Evolutionary conservation across 2,888 invertebrate species (phyloP).

Genomic region (Scaptomyza polygonia): DNA sequence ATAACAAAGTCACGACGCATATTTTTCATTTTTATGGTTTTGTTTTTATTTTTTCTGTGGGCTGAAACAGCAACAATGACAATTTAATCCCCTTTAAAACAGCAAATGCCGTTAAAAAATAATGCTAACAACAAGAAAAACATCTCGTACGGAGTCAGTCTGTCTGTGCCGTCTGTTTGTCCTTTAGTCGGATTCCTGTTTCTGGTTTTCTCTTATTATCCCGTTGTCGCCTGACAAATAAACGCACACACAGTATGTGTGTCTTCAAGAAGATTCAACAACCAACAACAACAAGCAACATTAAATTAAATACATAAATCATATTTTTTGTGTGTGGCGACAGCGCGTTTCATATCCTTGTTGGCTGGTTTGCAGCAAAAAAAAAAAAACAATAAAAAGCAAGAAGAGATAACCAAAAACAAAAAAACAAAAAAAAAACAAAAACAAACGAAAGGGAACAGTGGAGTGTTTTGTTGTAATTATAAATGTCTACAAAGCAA

Average conservation of each 20-base stretch:
- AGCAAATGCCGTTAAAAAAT: constrained; percentile 73
- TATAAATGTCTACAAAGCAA: constrained; percentile 67
- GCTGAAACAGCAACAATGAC: constrained; percentile 38
- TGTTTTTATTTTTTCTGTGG: neutral
- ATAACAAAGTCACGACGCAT: constrained; percentile 56
- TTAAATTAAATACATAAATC: constrained; percentile 79
- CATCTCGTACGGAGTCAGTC: constrained; percentile 9
- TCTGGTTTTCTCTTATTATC: constrained; percentile 70
- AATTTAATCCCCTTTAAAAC: constrained; percentile 79
- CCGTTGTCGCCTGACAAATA: constrained; percentile 78
- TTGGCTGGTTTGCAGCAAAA: constrained; percentile 9
- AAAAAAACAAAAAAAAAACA: constrained; percentile 34
- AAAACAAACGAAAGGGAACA: constrained; percentile 36
- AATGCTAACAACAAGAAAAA: constrained; percentile 36
- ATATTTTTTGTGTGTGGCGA: constrained; percentile 63
- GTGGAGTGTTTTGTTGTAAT: constrained; percentile 54
- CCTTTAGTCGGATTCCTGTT: constrained; percentile 44
- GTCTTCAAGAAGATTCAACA: constrained; percentile 44
- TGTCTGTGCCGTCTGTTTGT: constrained; percentile 50
- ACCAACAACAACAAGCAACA: constrained; percentile 49
- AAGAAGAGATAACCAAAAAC: constrained; percentile 4
- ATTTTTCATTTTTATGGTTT: constrained; percentile 73
- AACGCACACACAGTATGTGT: constrained; percentile 62
- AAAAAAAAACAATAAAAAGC: constrained; percentile 3
- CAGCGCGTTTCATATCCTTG: constrained; percentile 43